Conservation (phyloP, 2,797 vertebrate species). For the Euphonia xanthogaster region DNA sequence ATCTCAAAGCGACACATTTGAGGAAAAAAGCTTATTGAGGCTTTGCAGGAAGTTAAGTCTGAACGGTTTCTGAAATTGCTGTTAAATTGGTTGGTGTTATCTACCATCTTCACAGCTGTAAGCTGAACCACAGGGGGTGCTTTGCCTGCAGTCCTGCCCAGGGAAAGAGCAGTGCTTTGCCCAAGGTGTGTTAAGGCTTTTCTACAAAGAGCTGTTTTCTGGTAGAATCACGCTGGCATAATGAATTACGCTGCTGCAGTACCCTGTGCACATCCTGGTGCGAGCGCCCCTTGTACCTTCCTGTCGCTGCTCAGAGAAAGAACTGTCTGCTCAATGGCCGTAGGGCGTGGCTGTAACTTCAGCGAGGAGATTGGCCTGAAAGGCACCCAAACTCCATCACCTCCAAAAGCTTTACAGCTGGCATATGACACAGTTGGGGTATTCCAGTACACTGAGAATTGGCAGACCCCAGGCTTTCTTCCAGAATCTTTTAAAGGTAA, state of each 20-base stretch:
- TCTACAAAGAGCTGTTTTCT: neutral
- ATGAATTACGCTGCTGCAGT: neutral
- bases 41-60: constrained; percentile 3
- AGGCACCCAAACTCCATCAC: neutral
- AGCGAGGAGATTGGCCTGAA: neutral
- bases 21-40: neutral
- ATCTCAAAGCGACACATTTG: neutral
- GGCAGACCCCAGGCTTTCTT: neutral
- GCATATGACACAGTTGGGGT: neutral
- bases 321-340: fast-evolving
- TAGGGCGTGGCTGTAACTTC: neutral
- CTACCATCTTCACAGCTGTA: neutral
- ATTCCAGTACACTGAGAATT: neutral
- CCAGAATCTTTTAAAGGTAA: neutral
- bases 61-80: neutral
- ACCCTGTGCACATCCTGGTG: neutral
- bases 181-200: neutral
- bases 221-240: neutral
- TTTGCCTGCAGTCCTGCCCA: neutral
- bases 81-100: constrained; percentile 13
- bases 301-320: neutral
- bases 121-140: neutral
- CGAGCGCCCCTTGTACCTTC: neutral
- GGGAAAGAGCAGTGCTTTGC: neutral
- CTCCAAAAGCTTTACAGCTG: neutral